Base-by-base conservation (phyloP, 2,888 invertebrate genomes). In the Phania funesta region DNA sequence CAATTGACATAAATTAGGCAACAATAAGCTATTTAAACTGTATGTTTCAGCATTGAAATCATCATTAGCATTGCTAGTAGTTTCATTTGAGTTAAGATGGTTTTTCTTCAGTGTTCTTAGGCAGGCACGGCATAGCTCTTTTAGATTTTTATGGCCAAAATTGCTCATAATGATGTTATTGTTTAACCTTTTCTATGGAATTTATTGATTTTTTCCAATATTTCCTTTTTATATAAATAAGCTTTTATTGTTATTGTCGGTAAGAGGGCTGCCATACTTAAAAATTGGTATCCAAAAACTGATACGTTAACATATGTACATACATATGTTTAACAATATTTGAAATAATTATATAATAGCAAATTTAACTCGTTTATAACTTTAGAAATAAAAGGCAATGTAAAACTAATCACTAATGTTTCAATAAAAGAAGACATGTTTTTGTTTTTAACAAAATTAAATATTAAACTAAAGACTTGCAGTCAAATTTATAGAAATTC, bases 61-160 rank as follows among this genome's bases (percentile, higher is more conserved):
- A 44, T 0, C 26, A 18, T n/a, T 35, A 9, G 18, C 32, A 35
- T 11, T 22, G 24, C 24, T 73, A 3, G 16, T n/a, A 35, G 0
- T 54, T 32, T 11, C 56, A 11, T 1, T 76, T 22, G 20, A n/a
- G 22, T 29, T 41, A 46, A 67, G n/a, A 32, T 58, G 48, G 50
- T 64, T 74, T 4, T 65, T 68, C 75, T 84, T 80, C 64, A 89
- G 32, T 18, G 86, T 86, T 6, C 85, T 85, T 35, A 89, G 74
- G 56, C 89, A 89, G 54, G 86, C 87, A 44, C 89, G 86, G 84
- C 89, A 89, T 54, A 89, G 84, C 54, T 86, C 84, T 29, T 87
- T 84, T 50, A 88, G 79, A 85, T 88, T 87, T 73, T 58, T 80
- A 50, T 76, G 83, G 41, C 68, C 58, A 18, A 84, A 38, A 20